Evolutionary conservation across 2,113 vertebrate species (phyloP).

Genomic region (Riparia riparia): DNA sequence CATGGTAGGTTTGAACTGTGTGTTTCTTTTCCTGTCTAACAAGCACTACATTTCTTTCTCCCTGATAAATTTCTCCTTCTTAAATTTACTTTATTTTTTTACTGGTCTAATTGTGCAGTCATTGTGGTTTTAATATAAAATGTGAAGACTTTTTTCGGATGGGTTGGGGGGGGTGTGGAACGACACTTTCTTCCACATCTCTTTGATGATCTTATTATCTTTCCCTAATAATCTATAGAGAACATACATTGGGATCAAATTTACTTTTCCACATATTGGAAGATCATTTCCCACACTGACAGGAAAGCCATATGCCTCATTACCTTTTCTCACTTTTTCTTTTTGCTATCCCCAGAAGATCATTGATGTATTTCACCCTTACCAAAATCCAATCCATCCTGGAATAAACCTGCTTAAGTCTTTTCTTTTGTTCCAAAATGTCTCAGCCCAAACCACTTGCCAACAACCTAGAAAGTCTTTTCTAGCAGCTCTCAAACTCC

Average conservation of each 20-base stretch:
- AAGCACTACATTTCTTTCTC: not conserved
- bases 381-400: not conserved
- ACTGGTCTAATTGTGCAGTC: not conserved
- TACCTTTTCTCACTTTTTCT: not conserved
- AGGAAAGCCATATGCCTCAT: not conserved
- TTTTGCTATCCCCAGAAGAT: not conserved
- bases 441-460: not conserved
- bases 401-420: not conserved
- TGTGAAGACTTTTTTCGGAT: not conserved
- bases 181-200: not conserved
- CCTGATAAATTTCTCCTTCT: not conserved
- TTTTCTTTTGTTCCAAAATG: not conserved
- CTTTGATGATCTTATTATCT: not conserved
- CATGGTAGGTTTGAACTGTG: slow-evolving; percentile 13
- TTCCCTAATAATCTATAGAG: not conserved
- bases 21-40: not conserved
- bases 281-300: not conserved
- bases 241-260: not conserved
- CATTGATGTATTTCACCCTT: not conserved
- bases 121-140: not conserved
- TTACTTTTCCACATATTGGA: not conserved
- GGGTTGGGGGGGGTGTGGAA: rapidly evolving
- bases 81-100: not conserved
- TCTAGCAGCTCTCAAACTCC: not conserved
- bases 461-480: not conserved